Evolutionary conservation across 2,888 invertebrate genomes (phyloP), one percentile per base, ranked within the genome.

Genomic region (Agrotis clavis): DNA sequence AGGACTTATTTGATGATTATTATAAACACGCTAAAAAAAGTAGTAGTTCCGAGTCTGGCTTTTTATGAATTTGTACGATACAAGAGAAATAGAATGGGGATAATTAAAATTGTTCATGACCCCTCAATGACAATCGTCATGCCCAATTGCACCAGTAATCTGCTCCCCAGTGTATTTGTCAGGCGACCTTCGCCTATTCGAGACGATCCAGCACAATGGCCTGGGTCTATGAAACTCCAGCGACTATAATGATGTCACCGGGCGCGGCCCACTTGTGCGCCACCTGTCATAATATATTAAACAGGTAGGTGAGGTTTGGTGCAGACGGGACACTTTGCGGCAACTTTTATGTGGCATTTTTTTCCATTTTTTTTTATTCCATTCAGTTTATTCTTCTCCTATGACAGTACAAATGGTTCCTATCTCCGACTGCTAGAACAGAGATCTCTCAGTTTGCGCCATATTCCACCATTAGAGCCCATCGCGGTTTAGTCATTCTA

Each of bases 171-270:
- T 21, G 18, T 18, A 53, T 19, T 70, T 16, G 57, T 41, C n/a
- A 9, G 13, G 21, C 7, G 82, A 59, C 79, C 79, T 78, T 82
- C 57, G n/a, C 25, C 47, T 82, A 68, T 77, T 68, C 51, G 25
- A 78, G 79, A 69, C 62, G 16, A 56, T 59, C 18, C 48, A 21
- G 67, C 50, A 82, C 54, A 80, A 82, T 80, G 30, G 56, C n/a
- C 72, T 62, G 50, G 73, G 54, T 71, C 77, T 79, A 79, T 65
- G 67, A 67, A 67, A 47, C 76, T 74, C 73, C 74, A 80, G 79
- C 82, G 81, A 77, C 70, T 80, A 81, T 87, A 88, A 83, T 92
- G 92, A 92, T 87, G 89, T 92, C 92, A 92, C 86, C 71, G 88
- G 92, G 92, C 71, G 91, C 82, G 90, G 89, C 85, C 67, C 85